Evolutionary conservation across 2,797 vertebrate species (phyloP).

Genomic region (Gymnothorax javanicus): DNA sequence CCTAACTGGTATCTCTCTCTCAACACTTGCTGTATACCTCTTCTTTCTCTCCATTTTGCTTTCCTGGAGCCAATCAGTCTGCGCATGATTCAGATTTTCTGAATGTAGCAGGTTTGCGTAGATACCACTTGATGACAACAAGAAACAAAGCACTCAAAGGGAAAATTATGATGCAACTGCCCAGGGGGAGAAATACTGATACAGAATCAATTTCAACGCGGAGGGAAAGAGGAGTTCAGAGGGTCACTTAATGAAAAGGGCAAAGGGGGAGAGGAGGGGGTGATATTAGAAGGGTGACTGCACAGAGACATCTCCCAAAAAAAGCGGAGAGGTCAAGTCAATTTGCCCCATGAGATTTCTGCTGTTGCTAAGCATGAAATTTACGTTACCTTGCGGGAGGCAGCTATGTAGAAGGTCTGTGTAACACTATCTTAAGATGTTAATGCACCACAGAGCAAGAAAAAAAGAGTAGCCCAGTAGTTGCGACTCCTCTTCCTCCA

Average conservation of each 20-base stretch:
- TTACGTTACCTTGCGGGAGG: neutral
- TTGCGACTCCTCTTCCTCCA: conserved; percentile 24
- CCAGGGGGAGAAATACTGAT: conserved; percentile 6
- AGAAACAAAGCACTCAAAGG: conserved; percentile 53
- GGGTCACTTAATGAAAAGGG: conserved; percentile 22
- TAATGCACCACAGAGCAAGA: neutral
- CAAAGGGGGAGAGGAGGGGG: conserved; percentile 21
- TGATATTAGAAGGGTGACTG: neutral
- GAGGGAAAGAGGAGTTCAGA: conserved; percentile 27
- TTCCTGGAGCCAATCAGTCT: neutral
- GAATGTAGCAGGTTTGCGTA: conserved; percentile 63
- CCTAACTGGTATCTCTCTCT: conserved; percentile 40
- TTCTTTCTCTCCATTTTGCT: conserved; percentile 32
- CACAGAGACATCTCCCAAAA: neutral
- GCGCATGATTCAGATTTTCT: conserved; percentile 72
- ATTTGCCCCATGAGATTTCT: neutral
- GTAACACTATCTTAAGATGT: conserved; percentile 14
- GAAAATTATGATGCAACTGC: conserved; percentile 40
- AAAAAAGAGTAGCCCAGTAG: conserved; percentile 26
- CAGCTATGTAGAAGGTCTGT: neutral
- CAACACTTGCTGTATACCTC: conserved; percentile 41
- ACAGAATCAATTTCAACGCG: conserved; percentile 18
- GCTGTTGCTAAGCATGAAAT: neutral
- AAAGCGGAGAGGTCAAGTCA: neutral
- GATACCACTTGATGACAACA: conserved; percentile 57